Evolutionary conservation across 2,888 invertebrate genomes (phyloP).

Genomic region (Hesperia comma): DNA sequence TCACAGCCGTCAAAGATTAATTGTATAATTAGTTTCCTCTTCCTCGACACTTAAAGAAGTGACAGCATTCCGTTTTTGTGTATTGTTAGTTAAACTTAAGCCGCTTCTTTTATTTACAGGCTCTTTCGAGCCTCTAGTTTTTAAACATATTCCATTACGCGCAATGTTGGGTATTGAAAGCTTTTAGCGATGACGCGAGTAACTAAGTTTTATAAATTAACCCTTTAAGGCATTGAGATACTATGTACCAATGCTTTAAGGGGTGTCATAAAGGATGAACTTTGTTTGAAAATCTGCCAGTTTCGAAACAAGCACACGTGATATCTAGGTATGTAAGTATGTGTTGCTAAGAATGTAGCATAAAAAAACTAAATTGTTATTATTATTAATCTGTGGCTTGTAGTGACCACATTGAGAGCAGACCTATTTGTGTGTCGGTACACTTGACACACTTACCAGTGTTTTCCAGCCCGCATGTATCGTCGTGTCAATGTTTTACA

Average conservation of each 20-base stretch:
- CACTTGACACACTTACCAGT: slow-evolving; percentile 9
- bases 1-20: neutral
- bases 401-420: slow-evolving; percentile 19
- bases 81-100: neutral
- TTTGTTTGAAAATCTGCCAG: too few species aligned
- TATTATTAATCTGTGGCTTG: neutral
- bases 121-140: neutral
- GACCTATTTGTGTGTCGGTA: slow-evolving; percentile 12
- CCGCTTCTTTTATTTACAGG: neutral
- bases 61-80: neutral
- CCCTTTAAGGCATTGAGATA: too few species aligned
- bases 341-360: neutral
- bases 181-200: too few species aligned
- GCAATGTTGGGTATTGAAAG: too few species aligned
- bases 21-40: slow-evolving; percentile 5
- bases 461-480: slow-evolving; percentile 15
- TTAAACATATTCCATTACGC: too few species aligned
- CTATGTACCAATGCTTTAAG: too few species aligned
- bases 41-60: neutral
- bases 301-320: too few species aligned
- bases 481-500: neutral
- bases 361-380: neutral
- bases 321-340: too few species aligned
- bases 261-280: too few species aligned
- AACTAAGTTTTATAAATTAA: too few species aligned